These are phyloP conservation scores for Malthinus seriepunctatus DNA, from an alignment of 2,888 invertebrate genomes.

Conservation along the genomic window DNA sequence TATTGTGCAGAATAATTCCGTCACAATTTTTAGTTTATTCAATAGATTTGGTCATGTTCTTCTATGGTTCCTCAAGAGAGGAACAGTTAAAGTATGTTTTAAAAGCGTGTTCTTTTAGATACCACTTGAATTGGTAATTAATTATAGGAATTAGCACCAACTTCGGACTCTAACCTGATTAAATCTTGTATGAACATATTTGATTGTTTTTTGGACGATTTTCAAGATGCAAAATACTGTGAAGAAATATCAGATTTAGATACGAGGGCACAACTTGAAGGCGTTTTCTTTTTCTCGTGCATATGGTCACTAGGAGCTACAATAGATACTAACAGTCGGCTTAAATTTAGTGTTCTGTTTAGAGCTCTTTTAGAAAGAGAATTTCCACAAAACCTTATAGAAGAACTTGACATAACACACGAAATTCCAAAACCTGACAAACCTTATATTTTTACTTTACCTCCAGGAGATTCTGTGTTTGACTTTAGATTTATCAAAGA, in stretches of 20 bases:
- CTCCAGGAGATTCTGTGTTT: slow-evolving; percentile 81
- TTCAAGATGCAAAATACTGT: slow-evolving; percentile 73
- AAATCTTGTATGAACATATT: slow-evolving; percentile 81
- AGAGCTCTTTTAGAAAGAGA: slow-evolving; percentile 82
- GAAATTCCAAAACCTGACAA: slow-evolving; percentile 67
- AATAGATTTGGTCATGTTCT: slow-evolving; percentile 80
- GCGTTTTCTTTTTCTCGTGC: slow-evolving; percentile 89
- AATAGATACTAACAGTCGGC: slow-evolving; percentile 70
- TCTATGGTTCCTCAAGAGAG: slow-evolving; percentile 74
- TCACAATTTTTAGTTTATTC: slow-evolving; percentile 58
- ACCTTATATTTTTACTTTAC: slow-evolving; percentile 83
- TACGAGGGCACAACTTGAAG: slow-evolving; percentile 84
- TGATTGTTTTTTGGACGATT: slow-evolving; percentile 89
- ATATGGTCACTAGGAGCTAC: slow-evolving; percentile 93
- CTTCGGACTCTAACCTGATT: slow-evolving; percentile 84
- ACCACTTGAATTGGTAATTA: not conserved
- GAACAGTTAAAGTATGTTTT: slow-evolving; percentile 63
- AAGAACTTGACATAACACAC: slow-evolving; percentile 60
- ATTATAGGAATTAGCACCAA: slow-evolving; percentile 81
- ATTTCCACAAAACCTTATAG: slow-evolving; percentile 69
- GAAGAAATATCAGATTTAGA: slow-evolving; percentile 76
- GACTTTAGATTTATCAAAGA: slow-evolving; percentile 91
- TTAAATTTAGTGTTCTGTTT: slow-evolving; percentile 77
- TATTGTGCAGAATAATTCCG: too few relatives aligned
- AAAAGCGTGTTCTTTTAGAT: not conserved